phyloP scores from a whole-genome alignment of 2,888 invertebrate species.

The Zelleria hepariella region DNA sequence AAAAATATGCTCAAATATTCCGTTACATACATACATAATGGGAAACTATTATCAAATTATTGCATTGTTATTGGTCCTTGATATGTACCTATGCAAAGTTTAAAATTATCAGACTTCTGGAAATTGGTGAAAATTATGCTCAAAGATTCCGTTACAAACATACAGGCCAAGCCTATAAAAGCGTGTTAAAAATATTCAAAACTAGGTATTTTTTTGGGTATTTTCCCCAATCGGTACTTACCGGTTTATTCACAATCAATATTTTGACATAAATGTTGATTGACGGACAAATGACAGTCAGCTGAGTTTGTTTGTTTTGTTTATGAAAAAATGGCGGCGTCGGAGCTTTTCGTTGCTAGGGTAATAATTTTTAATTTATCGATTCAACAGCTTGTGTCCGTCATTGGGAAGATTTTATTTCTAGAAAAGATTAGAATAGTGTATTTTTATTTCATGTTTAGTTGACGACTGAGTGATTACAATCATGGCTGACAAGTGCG shows the following conservation, averaged over 20 bases:
- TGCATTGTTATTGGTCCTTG: too few relatives aligned
- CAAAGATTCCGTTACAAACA: too few relatives aligned
- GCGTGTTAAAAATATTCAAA: too few relatives aligned
- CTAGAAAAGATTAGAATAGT: not conserved
- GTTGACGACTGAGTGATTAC: slow-evolving; percentile 23
- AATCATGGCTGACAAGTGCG: slow-evolving; percentile 1
- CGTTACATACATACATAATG: too few relatives aligned
- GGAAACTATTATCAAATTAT: too few relatives aligned
- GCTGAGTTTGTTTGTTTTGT: slow-evolving; percentile 28
- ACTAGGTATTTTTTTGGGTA: not conserved
- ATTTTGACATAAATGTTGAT: too few relatives aligned
- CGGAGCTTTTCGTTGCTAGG: slow-evolving; percentile 3
- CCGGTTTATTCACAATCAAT: too few relatives aligned
- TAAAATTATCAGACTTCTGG: too few relatives aligned
- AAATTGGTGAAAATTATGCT: too few relatives aligned
- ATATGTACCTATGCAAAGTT: too few relatives aligned
- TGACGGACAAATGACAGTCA: not conserved
- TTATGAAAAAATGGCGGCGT: not conserved
- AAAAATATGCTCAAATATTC: too few relatives aligned
- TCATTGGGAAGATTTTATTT: not conserved
- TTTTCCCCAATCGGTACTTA: not conserved
- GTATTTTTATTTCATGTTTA: slow-evolving; percentile 8
- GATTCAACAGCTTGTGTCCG: not conserved
- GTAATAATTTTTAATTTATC: not conserved
- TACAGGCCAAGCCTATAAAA: too few relatives aligned